phyloP scores from a whole-genome alignment of 2,113 vertebrate genomes.

The Smithornis capensis region DNA sequence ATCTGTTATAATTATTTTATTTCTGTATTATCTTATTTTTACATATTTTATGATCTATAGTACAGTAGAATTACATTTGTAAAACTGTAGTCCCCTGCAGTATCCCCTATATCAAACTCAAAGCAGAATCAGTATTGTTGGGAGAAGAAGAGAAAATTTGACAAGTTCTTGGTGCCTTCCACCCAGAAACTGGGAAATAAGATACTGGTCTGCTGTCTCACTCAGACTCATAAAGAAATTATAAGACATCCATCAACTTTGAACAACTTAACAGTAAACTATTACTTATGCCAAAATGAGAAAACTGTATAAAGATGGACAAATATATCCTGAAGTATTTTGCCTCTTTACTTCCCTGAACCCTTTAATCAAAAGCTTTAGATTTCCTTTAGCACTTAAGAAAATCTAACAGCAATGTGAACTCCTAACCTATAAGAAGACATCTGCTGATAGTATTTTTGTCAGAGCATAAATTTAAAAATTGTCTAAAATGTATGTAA shows the following conservation, averaged over 20 bases:
- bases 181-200: slow-evolving; percentile 9
- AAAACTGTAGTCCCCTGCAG: slow-evolving; percentile 47
- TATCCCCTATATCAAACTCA: slow-evolving; percentile 27
- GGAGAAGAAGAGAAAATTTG: slow-evolving; percentile 54
- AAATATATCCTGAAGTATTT: not conserved
- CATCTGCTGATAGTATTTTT: not conserved
- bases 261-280: not conserved
- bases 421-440: slow-evolving; percentile 35
- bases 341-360: not conserved
- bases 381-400: slow-evolving; percentile 20
- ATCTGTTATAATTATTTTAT: not conserved
- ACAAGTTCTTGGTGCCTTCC: slow-evolving; percentile 2
- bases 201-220: not conserved
- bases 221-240: slow-evolving; percentile 59
- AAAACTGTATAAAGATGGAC: not conserved
- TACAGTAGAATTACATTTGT: not conserved
- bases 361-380: slow-evolving; percentile 37
- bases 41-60: not conserved
- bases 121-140: slow-evolving; percentile 47
- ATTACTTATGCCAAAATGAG: slow-evolving; percentile 18
- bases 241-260: not conserved
- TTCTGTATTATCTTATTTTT: not conserved
- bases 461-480: not conserved
- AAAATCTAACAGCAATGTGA: slow-evolving; percentile 27
- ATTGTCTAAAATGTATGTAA: not conserved